Conservation (phyloP, 2,113 vertebrate species). For the Chlorodrepanis virens region DNA sequence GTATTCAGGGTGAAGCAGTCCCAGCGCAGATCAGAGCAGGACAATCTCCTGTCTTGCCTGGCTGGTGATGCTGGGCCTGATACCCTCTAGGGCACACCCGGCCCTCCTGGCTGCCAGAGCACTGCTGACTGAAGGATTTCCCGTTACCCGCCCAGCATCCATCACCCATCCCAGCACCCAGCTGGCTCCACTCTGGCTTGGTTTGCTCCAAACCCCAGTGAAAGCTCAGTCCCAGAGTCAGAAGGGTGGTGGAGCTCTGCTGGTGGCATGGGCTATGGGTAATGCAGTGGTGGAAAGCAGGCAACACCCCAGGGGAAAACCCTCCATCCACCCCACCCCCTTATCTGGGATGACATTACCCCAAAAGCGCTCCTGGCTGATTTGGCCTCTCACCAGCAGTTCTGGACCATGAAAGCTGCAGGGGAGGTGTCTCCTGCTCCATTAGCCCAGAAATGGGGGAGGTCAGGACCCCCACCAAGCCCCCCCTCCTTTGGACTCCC, state of each 20-base stretch:
- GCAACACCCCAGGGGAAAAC: not conserved
- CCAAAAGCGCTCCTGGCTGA: not conserved
- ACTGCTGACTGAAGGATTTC: not conserved
- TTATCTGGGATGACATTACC: not conserved
- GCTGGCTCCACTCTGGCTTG: rapidly evolving
- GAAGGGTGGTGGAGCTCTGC: not conserved
- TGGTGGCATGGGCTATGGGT: rapidly evolving
- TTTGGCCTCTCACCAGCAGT: not conserved
- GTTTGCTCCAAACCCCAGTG: rapidly evolving
- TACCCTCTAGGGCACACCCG: not conserved
- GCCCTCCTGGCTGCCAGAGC: not conserved
- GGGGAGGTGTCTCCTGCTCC: rapidly evolving
- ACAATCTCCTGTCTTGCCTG: not conserved
- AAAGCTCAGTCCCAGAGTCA: not conserved
- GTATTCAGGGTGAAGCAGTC: rapidly evolving
- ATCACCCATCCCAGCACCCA: not conserved
- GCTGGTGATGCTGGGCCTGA: not conserved
- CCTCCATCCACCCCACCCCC: not conserved
- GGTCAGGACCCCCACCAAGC: not conserved
- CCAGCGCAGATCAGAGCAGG: not conserved
- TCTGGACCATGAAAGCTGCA: rapidly evolving
- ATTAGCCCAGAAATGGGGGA: not conserved
- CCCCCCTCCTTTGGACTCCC: not conserved
- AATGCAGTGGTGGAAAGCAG: not conserved
- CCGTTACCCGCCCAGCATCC: not conserved